Conservation (phyloP, 2,888 invertebrate species). For the Phytoseiulus persimilis region DNA sequence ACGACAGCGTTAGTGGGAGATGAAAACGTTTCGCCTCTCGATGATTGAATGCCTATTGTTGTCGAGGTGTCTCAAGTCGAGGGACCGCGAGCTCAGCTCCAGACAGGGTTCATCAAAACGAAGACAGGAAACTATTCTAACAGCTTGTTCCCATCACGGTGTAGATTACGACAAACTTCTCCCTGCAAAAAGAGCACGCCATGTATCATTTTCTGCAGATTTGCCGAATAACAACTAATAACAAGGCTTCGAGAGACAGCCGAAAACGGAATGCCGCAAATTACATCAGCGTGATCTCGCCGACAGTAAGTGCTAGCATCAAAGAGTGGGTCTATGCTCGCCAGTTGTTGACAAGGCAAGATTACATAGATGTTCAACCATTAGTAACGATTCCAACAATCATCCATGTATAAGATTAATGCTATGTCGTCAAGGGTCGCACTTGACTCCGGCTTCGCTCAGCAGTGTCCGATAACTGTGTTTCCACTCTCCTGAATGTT, state of each 20-base stretch:
- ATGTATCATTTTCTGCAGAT: neutral
- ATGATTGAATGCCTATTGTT: neutral
- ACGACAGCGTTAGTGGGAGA: neutral
- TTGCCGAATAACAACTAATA: neutral
- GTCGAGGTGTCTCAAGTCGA: neutral
- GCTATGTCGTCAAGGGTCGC: neutral
- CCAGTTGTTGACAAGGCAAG: neutral
- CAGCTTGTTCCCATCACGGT: neutral
- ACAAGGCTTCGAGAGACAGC: neutral
- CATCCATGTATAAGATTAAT: neutral
- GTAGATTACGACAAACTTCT: neutral
- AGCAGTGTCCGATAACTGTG: too few species aligned
- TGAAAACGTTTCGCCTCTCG: neutral
- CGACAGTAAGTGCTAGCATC: neutral
- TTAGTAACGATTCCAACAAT: neutral
- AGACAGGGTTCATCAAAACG: neutral
- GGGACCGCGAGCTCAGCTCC: neutral
- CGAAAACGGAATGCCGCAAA: neutral
- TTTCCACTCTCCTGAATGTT: too few species aligned
- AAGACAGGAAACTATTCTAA: neutral
- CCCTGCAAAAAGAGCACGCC: neutral
- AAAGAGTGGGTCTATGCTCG: neutral
- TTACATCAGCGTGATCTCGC: neutral
- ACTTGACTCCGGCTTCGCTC: too few species aligned
- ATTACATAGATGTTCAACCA: neutral